Base-by-base conservation (phyloP, 1,140 invertebrate genomes). In the Neodiprion lecontei region DNA sequence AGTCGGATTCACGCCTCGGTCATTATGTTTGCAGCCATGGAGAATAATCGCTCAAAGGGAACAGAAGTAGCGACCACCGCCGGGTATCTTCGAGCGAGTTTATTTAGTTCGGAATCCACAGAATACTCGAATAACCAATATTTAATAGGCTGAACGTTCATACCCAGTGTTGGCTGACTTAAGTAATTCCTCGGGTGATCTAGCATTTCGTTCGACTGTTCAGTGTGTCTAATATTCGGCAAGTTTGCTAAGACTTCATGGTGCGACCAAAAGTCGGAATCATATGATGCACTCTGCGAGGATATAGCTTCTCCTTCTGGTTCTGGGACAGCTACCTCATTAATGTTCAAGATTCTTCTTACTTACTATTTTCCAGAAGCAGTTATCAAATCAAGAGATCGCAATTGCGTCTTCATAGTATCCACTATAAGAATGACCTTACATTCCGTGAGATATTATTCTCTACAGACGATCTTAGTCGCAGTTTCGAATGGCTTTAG, bases 21-120 rank as follows among this genome's bases (percentile, higher is more conserved):
- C 72, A 75, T 77, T 79, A 82, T 82, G 75, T 81, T 70, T 40
- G 79, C 84, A 69, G 83, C 82, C 80, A 86, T 86, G 0, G 85
- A 87, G 81, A 87, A 88, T 12, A 83, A 80, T 66, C 85, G 78
- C 79, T 88, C 86, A 69, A 82, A 84, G 23, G 84, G 82, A 70
- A 88, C 84, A n/a, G 81, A 87, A 9, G 85, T 82, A 48, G 82
- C 85, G 75, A 83, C 81, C 23, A 82, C 76, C 70, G 78, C 75
- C 78, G 85, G 76, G 81, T 83, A 81, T 77, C 81, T 83, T 21
- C 78, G 69, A 75, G 81, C 83, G 71, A 84, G 78, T 74, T 78
- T 80, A 77, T 79, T 81, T 68, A 84, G 76, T 67, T 68, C 69
- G 10, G 70, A 61, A 23, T 67, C 12, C 21, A 48, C 12, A n/a